Evolutionary conservation across 2,113 vertebrate species (phyloP).

Genomic region (Pedetes capensis): DNA sequence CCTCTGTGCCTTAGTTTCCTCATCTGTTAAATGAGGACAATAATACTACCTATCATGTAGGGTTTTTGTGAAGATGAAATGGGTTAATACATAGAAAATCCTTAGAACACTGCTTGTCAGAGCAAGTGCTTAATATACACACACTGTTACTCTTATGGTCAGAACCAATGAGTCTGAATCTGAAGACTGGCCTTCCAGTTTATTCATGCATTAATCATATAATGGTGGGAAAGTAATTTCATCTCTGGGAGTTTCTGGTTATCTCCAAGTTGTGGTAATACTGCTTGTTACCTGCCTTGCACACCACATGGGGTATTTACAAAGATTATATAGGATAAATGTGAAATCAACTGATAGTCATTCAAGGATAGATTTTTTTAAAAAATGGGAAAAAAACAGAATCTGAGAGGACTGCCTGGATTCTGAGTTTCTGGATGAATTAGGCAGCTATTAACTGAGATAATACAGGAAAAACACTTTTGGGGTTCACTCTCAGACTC

Average conservation of each 20-base stretch:
- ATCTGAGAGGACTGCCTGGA: background rate
- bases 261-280: background rate
- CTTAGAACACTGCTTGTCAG: background rate
- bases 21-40: no score
- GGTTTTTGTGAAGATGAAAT: no score
- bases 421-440: background rate
- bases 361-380: background rate
- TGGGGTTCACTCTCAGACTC: background rate
- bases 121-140: background rate
- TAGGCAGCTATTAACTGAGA: background rate
- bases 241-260: background rate
- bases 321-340: background rate
- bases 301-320: background rate
- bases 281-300: background rate
- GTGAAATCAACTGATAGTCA: background rate
- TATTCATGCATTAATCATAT: background rate
- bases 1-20: no score
- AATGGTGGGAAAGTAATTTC: background rate
- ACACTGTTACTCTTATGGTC: background rate
- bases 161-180: background rate
- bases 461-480: background rate
- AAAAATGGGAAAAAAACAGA: background rate
- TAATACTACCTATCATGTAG: no score
- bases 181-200: background rate
- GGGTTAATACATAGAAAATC: no score